phyloP scores from a whole-genome alignment of 2,797 vertebrate genomes.

The Discoglossus pictus region DNA sequence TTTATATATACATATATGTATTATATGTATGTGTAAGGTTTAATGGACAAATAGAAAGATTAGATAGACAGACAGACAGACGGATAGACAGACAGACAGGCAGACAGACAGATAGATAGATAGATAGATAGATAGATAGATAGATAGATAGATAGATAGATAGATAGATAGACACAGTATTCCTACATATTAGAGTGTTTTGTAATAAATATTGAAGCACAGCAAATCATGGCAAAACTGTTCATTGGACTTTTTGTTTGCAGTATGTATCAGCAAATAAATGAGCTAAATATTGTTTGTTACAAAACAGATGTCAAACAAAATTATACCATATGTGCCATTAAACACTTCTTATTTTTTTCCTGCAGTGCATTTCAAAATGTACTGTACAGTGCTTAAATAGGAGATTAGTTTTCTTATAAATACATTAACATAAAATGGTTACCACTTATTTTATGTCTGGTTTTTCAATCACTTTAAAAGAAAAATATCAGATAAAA shows the following conservation, averaged over 20 bases:
- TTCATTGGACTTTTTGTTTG: slow-evolving; percentile 79
- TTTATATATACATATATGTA: no score
- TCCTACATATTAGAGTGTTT: slow-evolving; percentile 74
- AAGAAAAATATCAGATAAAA: slow-evolving; percentile 3
- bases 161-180: no score
- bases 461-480: slow-evolving; percentile 15
- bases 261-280: slow-evolving; percentile 80
- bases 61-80: no score
- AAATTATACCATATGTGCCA: slow-evolving; percentile 84
- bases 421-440: slow-evolving; percentile 70
- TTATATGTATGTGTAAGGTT: no score
- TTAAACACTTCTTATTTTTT: slow-evolving; percentile 74
- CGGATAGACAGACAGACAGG: no score
- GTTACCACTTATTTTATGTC: slow-evolving; percentile 63
- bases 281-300: slow-evolving; percentile 85
- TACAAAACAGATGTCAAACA: slow-evolving; percentile 85
- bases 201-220: slow-evolving; percentile 77
- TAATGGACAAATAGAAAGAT: no score
- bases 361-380: slow-evolving; percentile 68
- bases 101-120: no score
- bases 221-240: slow-evolving; percentile 72
- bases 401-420: slow-evolving; percentile 67
- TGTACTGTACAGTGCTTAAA: slow-evolving; percentile 57
- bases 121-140: no score
- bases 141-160: no score